Percentiles rank a stretch among this genome's conserved stretches.
Conservation (phyloP, 2,797 vertebrate genomes). For the Sphenopsis melanotis region DNA sequence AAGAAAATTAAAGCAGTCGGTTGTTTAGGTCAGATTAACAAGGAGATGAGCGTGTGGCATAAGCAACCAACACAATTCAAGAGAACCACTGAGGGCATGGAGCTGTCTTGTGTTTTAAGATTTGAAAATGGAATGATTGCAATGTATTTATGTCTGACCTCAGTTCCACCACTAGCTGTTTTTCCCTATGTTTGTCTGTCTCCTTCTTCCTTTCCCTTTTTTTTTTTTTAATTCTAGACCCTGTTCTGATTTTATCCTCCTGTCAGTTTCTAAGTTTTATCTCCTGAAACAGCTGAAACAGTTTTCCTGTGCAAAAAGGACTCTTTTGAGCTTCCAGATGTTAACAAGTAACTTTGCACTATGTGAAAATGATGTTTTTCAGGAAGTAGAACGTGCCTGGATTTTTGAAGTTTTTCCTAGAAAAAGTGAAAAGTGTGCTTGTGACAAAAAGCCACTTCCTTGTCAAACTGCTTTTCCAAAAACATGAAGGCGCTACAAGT, state of each 20-base stretch:
- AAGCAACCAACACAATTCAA: neutral
- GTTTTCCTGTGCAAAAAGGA: neutral
- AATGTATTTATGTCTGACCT: neutral
- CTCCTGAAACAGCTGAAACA: neutral
- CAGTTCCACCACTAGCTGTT: neutral
- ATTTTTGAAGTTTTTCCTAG: neutral
- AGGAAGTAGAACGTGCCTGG: neutral
- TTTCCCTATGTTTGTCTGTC: neutral
- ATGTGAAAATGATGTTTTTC: neutral
- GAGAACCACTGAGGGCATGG: neutral
- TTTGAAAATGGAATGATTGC: neutral
- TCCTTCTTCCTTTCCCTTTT: neutral
- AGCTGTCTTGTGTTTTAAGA: neutral
- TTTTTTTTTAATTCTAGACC: neutral
- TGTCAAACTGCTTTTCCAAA: neutral
- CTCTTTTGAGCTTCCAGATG: neutral
- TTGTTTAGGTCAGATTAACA: neutral
- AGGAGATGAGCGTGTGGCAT: neutral
- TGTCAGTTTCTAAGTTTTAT: neutral
- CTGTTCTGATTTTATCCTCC: neutral
- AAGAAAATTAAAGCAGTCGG: accelerated
- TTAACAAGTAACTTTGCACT: neutral
- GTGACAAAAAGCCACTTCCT: neutral
- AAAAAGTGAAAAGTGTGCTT: neutral
- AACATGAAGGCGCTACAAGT: neutral